Evolutionary conservation across 2,888 invertebrate species (phyloP).

Genomic region (Hirtodrosophila confusa): DNA sequence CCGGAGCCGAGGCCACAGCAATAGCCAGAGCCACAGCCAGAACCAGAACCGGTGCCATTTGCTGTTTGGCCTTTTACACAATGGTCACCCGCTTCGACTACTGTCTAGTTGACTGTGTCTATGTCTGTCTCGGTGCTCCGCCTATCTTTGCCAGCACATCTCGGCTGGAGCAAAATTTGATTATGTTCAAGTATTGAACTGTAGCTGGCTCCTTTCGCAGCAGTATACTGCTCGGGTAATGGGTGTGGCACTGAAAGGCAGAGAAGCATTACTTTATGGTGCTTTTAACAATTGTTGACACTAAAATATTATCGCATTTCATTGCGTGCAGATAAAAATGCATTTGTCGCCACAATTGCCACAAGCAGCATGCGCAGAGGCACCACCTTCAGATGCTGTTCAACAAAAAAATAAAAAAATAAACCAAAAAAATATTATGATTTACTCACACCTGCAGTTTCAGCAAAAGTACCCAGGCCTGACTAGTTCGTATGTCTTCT

Average conservation of each 20-base stretch:
- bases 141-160: conserved; percentile 52
- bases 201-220: conserved; percentile 59
- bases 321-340: conserved; percentile 81
- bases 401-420: conserved; percentile 6
- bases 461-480: conserved; percentile 24
- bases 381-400: neutral
- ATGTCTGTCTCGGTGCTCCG: conserved; percentile 27
- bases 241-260: conserved; percentile 27
- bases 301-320: conserved; percentile 82
- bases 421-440: conserved; percentile 49
- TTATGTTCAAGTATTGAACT: conserved; percentile 77
- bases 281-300: conserved; percentile 83
- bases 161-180: conserved; percentile 63
- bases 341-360: conserved; percentile 80
- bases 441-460: conserved; percentile 76
- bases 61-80: conserved; percentile 56
- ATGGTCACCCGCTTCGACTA: conserved; percentile 67
- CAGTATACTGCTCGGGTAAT: neutral
- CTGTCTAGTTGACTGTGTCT: conserved; percentile 71
- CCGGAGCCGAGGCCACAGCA: conserved; percentile 2
- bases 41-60: conserved; percentile 31
- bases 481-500: conserved; percentile 73
- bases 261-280: conserved; percentile 79
- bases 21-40: conserved; percentile 6
- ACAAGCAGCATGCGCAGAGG: conserved; percentile 50